phyloP scores from a whole-genome alignment of 2,797 vertebrate species.

The Pangasius krempfi region DNA sequence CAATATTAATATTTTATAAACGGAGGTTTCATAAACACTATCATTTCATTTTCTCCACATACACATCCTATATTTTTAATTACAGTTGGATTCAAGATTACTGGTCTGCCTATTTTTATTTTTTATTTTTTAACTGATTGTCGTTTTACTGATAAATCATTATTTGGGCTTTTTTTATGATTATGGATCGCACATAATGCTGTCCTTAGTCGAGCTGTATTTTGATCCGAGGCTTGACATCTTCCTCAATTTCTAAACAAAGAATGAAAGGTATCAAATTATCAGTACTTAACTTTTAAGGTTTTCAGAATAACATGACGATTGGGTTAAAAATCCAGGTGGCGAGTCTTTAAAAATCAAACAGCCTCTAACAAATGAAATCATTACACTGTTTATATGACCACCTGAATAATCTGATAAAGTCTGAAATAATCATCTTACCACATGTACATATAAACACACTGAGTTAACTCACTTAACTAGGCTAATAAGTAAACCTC shows the following conservation, averaged over 20 bases:
- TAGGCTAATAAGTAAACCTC: neutral
- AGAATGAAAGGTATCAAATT: neutral
- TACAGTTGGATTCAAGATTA: neutral
- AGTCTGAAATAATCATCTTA: neutral
- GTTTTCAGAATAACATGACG: neutral
- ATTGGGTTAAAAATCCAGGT: neutral
- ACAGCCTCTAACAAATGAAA: neutral
- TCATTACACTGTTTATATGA: too few relatives aligned
- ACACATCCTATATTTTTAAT: neutral
- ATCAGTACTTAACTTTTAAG: neutral
- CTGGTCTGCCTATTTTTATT: too few relatives aligned
- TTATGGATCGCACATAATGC: neutral
- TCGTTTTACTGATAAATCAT: neutral
- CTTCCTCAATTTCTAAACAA: neutral
- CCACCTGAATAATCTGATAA: neutral
- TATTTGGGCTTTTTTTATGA: neutral
- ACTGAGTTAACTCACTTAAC: neutral
- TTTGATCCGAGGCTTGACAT: neutral
- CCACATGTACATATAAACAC: neutral
- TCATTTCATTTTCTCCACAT: neutral
- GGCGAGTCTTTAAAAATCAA: neutral
- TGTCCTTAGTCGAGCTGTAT: neutral
- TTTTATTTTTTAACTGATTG: neutral
- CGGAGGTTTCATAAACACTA: neutral
- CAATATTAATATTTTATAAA: neutral